Conservation (phyloP, 1,140 invertebrate species). For the Apis florea region DNA sequence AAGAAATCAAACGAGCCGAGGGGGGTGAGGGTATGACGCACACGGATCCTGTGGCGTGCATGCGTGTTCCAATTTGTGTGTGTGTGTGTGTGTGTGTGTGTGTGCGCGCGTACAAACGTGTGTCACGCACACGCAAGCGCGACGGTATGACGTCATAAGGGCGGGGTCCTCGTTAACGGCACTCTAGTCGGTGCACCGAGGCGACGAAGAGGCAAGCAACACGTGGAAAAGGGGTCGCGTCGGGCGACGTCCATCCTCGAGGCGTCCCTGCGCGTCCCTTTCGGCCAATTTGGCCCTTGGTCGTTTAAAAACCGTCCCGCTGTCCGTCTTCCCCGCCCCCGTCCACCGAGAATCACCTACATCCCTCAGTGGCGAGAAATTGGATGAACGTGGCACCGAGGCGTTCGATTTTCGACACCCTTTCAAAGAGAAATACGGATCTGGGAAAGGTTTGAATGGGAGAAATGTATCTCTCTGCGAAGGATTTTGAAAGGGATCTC, state of each 20-base stretch:
- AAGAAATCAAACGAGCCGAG: constrained; percentile 19
- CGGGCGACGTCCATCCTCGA: constrained; percentile 26
- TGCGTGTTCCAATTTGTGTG: constrained; percentile 2
- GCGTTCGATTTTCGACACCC: background rate
- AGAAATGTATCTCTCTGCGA: too few species aligned
- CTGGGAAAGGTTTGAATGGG: too few species aligned
- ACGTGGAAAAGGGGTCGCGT: constrained; percentile 71
- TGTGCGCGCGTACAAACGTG: constrained; percentile 33
- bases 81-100: background rate
- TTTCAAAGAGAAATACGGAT: too few species aligned
- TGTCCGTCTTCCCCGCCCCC: too few species aligned
- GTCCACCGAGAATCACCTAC: too few species aligned
- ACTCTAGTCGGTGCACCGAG: constrained; percentile 56
- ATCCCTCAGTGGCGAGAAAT: background rate
- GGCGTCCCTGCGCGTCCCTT: background rate
- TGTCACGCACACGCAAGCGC: constrained; percentile 67
- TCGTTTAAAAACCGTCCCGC: constrained; percentile 4
- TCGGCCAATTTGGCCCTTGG: background rate
- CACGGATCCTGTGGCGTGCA: background rate
- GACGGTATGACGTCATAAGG: constrained; percentile 77
- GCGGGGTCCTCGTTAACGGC: constrained; percentile 77
- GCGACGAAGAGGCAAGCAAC: constrained; percentile 70
- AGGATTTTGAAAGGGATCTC: too few species aligned
- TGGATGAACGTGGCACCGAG: background rate
- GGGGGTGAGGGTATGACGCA: constrained; percentile 22